Evolutionary conservation across 2,113 vertebrate species (phyloP), one percentile per base, ranked within the genome.

Genomic region (Brachypodius melanocephalos): DNA sequence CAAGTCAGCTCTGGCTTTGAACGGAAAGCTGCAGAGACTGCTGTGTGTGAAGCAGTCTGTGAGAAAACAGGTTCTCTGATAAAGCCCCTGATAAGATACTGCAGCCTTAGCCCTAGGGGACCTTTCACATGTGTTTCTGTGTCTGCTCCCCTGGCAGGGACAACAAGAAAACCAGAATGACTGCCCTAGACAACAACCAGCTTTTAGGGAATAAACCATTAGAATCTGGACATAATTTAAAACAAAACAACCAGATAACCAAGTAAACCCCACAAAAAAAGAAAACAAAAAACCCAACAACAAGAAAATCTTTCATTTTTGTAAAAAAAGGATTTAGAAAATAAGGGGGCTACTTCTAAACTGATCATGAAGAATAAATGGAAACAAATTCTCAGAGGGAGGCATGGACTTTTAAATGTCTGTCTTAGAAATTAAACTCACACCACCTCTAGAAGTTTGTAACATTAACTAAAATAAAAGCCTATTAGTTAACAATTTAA

Each of bases 341-440:
- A 67, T n/a, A 67, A 74, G 6, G 9, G 78, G 5, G 14, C 5
- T 80, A 15, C 8, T 75, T 46, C 57, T 67, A 86, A 86, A 58
- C 2, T 31, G 14, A 40, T 46, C 5, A 43, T 62, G 48, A 81
- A 74, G 25, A 40, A 29, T 17, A 86, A 66, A 75, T 14, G 5
- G n/a, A 54, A 57, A 72, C 17, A 74, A 54, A 12, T 38, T 88
- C 29, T 72, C 19, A 68, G 58, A 72, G 16, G 12, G 12, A 75
- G 8, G 46, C 0, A 0, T n/a, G 14, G 14, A 16, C 17, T 84
- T 83, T 49, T 13, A 34, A 38, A 22, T 61, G 14, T 4, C 5
- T 52, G 7, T 28, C 32, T 24, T 48, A 78, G 31, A 63, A 77
- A 61, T 43, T 2, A 57, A 79, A n/a, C 5, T 72, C 31, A 59